Conservation (phyloP, 2,797 vertebrate species). For the Nyctalus aviator region DNA sequence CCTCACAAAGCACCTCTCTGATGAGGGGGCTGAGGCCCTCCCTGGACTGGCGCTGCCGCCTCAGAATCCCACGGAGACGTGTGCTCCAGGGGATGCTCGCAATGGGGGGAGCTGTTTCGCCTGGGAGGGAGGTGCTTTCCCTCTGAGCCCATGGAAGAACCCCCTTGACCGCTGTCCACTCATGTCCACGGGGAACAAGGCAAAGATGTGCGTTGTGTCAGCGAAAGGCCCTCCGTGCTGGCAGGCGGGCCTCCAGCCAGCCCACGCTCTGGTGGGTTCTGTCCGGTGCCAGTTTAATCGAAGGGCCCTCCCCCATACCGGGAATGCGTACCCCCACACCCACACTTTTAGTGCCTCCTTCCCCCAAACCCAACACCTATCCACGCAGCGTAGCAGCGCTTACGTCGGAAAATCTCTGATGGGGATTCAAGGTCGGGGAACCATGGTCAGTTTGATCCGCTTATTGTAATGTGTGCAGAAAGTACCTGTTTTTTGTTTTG, state of each 20-base stretch:
- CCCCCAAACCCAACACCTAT: neutral
- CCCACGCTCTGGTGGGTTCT: neutral
- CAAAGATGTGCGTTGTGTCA: neutral
- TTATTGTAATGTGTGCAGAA: neutral
- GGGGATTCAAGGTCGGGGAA: neutral
- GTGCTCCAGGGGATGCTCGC: neutral
- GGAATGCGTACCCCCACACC: no score
- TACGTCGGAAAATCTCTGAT: neutral
- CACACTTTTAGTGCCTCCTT: neutral
- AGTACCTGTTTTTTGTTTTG: neutral
- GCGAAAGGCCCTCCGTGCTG: neutral
- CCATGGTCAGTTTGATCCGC: neutral
- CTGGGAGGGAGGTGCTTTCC: neutral
- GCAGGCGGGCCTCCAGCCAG: neutral
- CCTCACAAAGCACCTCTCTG: neutral
- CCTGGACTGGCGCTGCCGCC: rapidly evolving
- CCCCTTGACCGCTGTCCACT: neutral
- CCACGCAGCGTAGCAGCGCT: neutral
- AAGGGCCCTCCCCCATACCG: neutral
- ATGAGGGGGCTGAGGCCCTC: rapidly evolving
- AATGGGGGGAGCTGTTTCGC: neutral
- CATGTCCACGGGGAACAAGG: neutral
- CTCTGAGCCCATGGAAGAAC: neutral
- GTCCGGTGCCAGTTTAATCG: neutral
- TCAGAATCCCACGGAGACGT: neutral